Evolutionary conservation across 1,140 invertebrate species (phyloP).

Genomic region (Trinorchestia longiramus): DNA sequence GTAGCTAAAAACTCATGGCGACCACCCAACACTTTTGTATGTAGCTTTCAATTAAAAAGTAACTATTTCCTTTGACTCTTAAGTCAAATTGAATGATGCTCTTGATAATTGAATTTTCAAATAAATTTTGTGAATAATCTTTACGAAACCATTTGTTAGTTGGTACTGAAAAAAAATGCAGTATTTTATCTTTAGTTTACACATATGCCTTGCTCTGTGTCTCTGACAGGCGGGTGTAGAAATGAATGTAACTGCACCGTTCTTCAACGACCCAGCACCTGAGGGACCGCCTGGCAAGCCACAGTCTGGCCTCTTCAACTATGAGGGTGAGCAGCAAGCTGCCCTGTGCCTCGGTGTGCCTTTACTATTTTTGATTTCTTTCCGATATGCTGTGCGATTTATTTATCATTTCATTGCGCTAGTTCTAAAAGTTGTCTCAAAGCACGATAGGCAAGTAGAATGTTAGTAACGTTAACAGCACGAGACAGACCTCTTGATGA

Average conservation of each 20-base stretch:
- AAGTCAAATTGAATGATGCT: background rate
- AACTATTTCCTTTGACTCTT: background rate
- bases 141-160: background rate
- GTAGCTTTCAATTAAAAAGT: background rate
- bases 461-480: too few species aligned
- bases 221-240: constrained; percentile 57
- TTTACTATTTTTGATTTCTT: too few species aligned
- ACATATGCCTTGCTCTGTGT: background rate
- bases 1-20: too few species aligned
- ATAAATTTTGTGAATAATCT: background rate
- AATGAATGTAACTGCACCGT: constrained; percentile 63
- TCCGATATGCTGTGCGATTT: too few species aligned
- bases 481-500: too few species aligned
- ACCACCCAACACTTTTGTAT: too few species aligned
- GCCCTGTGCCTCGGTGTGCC: too few species aligned
- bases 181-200: background rate
- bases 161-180: background rate
- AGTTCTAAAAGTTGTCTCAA: too few species aligned
- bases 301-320: constrained; percentile 62
- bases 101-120: background rate
- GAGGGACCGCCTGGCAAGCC: constrained; percentile 57
- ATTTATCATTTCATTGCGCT: too few species aligned
- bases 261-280: constrained; percentile 63
- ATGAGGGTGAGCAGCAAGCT: constrained; percentile 60
- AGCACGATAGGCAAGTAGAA: too few species aligned